Evolutionary conservation across 2,888 invertebrate genomes (phyloP).

Genomic region (Trisateles emortualis): DNA sequence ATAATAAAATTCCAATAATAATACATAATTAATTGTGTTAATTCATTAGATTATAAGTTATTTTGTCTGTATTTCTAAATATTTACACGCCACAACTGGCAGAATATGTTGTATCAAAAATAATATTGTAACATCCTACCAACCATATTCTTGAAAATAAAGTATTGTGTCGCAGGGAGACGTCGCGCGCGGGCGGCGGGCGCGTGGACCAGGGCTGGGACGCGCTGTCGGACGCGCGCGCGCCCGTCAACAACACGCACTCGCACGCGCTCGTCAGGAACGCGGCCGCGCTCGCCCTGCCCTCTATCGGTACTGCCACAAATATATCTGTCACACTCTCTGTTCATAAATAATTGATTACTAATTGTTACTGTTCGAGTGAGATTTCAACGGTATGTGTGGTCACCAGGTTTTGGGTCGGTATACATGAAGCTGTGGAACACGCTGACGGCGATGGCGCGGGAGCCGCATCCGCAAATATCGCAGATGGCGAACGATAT

Average conservation of each 20-base stretch:
- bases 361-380: too few species aligned
- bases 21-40: too few species aligned
- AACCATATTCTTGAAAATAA: too few species aligned
- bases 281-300: conserved; percentile 58
- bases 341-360: too few species aligned
- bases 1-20: too few species aligned
- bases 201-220: conserved; percentile 48
- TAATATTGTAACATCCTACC: too few species aligned
- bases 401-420: conserved; percentile 89
- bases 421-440: conserved; percentile 97
- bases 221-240: conserved; percentile 37
- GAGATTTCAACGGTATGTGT: too few species aligned
- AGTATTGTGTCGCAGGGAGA: conserved; percentile 33
- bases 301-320: conserved; percentile 72
- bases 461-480: conserved; percentile 96
- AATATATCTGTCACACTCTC: conserved; percentile 1
- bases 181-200: conserved; percentile 43
- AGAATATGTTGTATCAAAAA: too few species aligned
- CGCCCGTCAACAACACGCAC: conserved; percentile 37
- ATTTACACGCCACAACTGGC: too few species aligned
- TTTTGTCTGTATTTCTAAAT: too few species aligned
- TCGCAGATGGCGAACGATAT: conserved; percentile 92
- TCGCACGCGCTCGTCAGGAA: conserved; percentile 27
- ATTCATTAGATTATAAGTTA: too few species aligned
- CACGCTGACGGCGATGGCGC: conserved; percentile 91